Percentiles rank a stretch among this genome's conserved stretches.
phyloP scores from a whole-genome alignment of 2,113 vertebrate species.

The Mesembrinibis cayennensis region DNA sequence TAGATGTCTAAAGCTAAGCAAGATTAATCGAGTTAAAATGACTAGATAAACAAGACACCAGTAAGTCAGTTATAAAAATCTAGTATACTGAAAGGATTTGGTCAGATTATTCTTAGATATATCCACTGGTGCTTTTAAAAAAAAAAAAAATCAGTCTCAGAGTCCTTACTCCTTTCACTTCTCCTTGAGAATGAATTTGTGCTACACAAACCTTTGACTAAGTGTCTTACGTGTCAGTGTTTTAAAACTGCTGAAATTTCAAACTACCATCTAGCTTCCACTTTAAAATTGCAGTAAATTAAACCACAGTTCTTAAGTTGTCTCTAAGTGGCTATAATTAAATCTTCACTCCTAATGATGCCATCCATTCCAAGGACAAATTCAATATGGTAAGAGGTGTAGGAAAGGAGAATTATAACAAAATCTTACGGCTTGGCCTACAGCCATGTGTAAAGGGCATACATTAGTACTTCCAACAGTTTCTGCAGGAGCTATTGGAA shows the following conservation, averaged over 20 bases:
- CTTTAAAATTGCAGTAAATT: conserved; percentile 75
- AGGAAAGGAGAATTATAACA: conserved; percentile 55
- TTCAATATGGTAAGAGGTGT: conserved; percentile 36
- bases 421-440: conserved; percentile 57
- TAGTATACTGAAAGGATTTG: not conserved
- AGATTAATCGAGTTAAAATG: not conserved
- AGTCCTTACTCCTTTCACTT: conserved; percentile 39
- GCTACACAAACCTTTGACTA: conserved; percentile 50
- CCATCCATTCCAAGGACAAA: conserved; percentile 67
- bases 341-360: conserved; percentile 63
- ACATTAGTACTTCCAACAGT: conserved; percentile 20
- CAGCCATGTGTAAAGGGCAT: conserved; percentile 37
- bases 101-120: not conserved
- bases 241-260: conserved; percentile 64
- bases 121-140: not conserved
- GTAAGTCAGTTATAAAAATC: not conserved
- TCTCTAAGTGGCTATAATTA: conserved; percentile 78
- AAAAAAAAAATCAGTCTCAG: not conserved
- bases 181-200: conserved; percentile 63
- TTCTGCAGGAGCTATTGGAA: conserved; percentile 47
- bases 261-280: conserved; percentile 49
- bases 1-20: not conserved
- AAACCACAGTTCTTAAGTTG: conserved; percentile 73
- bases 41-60: not conserved
- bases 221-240: conserved; percentile 33